Evolutionary conservation across 2,888 invertebrate genomes (phyloP).

Genomic region (Anoplius nigerrimus): DNA sequence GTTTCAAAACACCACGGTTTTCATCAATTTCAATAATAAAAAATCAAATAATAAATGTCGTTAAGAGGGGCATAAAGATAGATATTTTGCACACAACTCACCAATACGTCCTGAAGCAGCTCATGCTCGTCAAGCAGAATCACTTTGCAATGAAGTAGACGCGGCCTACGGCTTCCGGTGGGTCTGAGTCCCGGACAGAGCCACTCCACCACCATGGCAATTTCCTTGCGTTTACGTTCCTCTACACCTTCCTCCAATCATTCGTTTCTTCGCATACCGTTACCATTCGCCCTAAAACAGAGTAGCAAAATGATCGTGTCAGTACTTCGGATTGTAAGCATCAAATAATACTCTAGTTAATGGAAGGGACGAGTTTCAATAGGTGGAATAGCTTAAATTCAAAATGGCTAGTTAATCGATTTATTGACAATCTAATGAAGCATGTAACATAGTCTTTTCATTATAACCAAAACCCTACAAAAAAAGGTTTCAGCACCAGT

Average conservation of each 20-base stretch:
- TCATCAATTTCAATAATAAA: too few relatives aligned
- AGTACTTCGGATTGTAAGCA: constrained; percentile 2
- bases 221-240: constrained; percentile 32
- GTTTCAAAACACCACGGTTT: too few relatives aligned
- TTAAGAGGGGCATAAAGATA: constrained; percentile 5
- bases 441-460: too few relatives aligned
- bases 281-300: constrained; percentile 55
- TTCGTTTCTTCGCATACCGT: constrained; percentile 51
- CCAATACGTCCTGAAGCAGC: constrained; percentile 92
- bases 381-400: too few relatives aligned
- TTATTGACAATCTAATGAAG: too few relatives aligned
- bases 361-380: too few relatives aligned
- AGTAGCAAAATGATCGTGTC: constrained; percentile 39
- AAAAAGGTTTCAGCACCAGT: too few relatives aligned
- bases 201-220: constrained; percentile 72
- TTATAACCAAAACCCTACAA: too few relatives aligned
- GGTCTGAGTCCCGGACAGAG: constrained; percentile 73
- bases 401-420: too few relatives aligned
- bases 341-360: too few relatives aligned
- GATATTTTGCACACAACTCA: constrained; percentile 73
- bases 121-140: constrained; percentile 93
- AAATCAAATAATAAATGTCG: background rate
- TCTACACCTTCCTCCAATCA: constrained; percentile 24
- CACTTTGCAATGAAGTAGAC: constrained; percentile 86
- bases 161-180: constrained; percentile 78